phyloP scores from a whole-genome alignment of 92 coral and sea anemone species.

The Galaxea fascicularis region DNA sequence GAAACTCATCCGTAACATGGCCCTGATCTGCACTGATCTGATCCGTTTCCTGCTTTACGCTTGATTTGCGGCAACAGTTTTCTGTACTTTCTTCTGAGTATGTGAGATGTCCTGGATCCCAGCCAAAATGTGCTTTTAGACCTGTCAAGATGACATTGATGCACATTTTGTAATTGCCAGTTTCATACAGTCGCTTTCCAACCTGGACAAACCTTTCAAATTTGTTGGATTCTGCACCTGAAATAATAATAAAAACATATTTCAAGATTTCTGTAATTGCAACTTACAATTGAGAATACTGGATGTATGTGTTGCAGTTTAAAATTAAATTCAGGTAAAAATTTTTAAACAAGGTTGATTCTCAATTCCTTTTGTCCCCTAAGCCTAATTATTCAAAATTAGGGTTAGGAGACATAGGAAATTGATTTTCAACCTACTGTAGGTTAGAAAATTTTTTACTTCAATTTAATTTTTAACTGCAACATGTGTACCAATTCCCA shows the following conservation, averaged over 20 bases:
- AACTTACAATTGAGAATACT: too few species aligned
- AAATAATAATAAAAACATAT: background rate
- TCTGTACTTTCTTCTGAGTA: constrained; percentile 29
- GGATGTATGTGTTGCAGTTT: too few species aligned
- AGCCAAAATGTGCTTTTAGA: constrained; percentile 71
- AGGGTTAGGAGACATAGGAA: too few species aligned
- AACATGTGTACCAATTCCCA: too few species aligned
- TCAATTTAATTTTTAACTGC: too few species aligned
- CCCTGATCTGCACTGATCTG: background rate
- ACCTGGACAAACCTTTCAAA: constrained; percentile 71
- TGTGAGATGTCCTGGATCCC: constrained; percentile 19
- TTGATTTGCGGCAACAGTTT: constrained; percentile 8
- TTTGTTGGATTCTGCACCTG: constrained; percentile 57
- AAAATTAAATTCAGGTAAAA: too few species aligned
- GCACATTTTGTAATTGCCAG: constrained; percentile 59
- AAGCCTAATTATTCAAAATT: too few species aligned
- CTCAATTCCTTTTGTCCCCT: too few species aligned
- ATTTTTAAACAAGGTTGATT: too few species aligned
- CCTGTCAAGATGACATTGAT: constrained; percentile 75
- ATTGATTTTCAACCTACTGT: too few species aligned
- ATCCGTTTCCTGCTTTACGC: background rate
- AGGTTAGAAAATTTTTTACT: too few species aligned
- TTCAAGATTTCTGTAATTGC: too few species aligned
- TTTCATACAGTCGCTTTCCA: constrained; percentile 71
- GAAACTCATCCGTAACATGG: constrained; percentile 18